These are phyloP conservation scores for Apamea epomidion DNA, from an alignment of 2,888 invertebrate species.

Conservation along the genomic window DNA sequence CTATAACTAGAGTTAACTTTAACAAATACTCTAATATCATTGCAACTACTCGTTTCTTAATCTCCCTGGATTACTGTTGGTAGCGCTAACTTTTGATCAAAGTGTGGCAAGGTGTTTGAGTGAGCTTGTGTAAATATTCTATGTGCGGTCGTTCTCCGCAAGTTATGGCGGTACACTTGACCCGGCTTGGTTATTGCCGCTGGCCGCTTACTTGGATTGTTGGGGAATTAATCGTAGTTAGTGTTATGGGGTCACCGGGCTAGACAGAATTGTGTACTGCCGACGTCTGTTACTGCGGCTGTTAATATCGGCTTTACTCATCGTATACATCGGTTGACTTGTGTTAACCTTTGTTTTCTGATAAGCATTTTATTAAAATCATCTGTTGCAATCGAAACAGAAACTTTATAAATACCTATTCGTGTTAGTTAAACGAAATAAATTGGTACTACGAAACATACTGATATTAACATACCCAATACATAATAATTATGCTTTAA, in stretches of 20 bases:
- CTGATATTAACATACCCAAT: not conserved
- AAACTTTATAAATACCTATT: not conserved
- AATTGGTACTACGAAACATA: not conserved
- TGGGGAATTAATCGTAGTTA: constrained; percentile 65
- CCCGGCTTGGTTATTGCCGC: constrained; percentile 68
- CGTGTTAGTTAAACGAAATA: not conserved
- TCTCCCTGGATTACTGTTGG: constrained; percentile 55
- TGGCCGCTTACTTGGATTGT: constrained; percentile 64
- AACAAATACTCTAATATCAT: constrained; percentile 52
- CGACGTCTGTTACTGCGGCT: constrained; percentile 30
- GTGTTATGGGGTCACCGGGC: constrained; percentile 56
- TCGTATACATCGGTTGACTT: not conserved
- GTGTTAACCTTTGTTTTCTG: not conserved
- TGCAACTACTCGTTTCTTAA: constrained; percentile 54
- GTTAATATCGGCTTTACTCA: constrained; percentile 6
- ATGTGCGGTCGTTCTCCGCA: constrained; percentile 73
- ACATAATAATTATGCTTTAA: not conserved
- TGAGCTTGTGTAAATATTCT: constrained; percentile 76
- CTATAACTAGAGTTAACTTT: constrained; percentile 46
- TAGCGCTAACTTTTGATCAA: constrained; percentile 69
- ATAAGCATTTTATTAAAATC: not conserved
- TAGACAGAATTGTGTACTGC: constrained; percentile 29
- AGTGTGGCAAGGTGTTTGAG: constrained; percentile 61
- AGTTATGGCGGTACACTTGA: constrained; percentile 74
- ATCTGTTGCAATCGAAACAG: too few relatives aligned